These are phyloP conservation scores for Augiades crinisus DNA, from an alignment of 2,888 invertebrate species.

Conservation along the genomic window DNA sequence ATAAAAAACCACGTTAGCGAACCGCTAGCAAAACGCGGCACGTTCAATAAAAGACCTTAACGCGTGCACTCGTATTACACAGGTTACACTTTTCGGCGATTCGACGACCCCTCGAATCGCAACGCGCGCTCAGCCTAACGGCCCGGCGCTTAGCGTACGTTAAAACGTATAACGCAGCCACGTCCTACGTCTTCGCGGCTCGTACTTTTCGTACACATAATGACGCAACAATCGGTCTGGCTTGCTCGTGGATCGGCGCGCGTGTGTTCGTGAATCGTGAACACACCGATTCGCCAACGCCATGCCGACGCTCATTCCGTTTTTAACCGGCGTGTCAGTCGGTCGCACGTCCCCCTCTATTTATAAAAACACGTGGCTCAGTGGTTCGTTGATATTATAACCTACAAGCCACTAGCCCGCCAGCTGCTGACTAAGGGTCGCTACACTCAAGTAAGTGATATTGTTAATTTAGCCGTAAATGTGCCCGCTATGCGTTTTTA, in stretches of 20 bases:
- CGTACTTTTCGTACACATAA: conserved; percentile 8
- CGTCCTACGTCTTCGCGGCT: neutral
- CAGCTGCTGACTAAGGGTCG: conserved; percentile 23
- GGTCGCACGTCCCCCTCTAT: conserved; percentile 50
- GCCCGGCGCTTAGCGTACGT: neutral
- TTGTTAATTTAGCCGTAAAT: neutral
- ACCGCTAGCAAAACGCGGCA: too few species aligned
- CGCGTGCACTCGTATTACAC: too few species aligned
- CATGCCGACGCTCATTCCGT: conserved; percentile 52
- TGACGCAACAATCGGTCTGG: conserved; percentile 54
- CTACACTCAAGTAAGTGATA: conserved; percentile 5
- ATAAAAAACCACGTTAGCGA: too few species aligned
- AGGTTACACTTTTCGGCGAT: too few species aligned
- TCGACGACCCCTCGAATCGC: too few species aligned
- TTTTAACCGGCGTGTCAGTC: conserved; percentile 53
- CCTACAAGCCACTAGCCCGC: conserved; percentile 35
- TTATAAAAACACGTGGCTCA: conserved; percentile 66
- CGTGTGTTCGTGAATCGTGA: conserved; percentile 32
- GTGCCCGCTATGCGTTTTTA: neutral
- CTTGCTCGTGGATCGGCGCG: conserved; percentile 40
- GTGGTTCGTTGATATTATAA: conserved; percentile 51
- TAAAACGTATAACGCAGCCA: neutral
- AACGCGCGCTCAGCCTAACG: too few species aligned
- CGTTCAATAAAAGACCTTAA: too few species aligned
- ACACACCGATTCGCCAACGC: conserved; percentile 9